Percentiles rank a stretch among this genome's conserved stretches.
Conservation (phyloP, 1,140 invertebrate species). For the Penaeus indicus region DNA sequence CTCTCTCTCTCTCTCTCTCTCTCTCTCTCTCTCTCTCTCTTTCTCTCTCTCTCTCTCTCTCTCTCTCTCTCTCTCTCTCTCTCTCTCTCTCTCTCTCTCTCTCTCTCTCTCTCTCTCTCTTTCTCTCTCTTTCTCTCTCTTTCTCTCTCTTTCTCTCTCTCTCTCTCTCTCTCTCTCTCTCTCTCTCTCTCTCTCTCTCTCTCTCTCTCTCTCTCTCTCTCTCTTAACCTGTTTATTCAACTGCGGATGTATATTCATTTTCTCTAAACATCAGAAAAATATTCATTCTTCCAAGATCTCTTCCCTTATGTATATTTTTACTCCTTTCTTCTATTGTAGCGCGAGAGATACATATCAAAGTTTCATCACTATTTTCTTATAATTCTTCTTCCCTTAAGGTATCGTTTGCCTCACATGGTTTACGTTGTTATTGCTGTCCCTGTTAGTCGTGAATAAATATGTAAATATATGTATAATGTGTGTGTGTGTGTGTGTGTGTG, state of each 20-base stretch:
- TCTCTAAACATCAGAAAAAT: no score
- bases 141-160: background rate
- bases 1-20: background rate
- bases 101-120: conserved; percentile 17
- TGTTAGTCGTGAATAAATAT: background rate
- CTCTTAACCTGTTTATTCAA: background rate
- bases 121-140: background rate
- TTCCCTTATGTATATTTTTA: no score
- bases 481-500: conserved; percentile 4
- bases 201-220: conserved; percentile 17
- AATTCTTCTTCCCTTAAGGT: no score
- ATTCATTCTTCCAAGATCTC: no score
- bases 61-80: background rate
- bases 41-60: background rate
- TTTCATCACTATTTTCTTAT: no score
- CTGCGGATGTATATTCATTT: background rate
- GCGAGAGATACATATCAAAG: no score
- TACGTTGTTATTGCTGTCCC: no score
- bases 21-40: background rate
- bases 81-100: background rate
- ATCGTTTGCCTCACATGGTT: no score
- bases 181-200: background rate
- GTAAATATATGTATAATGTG: background rate
- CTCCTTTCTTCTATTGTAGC: no score
- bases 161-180: background rate